Percentiles rank a stretch among this genome's conserved stretches.
Evolutionary conservation across 2,888 invertebrate genomes (phyloP).

Genomic region (Chironomus riparius): DNA sequence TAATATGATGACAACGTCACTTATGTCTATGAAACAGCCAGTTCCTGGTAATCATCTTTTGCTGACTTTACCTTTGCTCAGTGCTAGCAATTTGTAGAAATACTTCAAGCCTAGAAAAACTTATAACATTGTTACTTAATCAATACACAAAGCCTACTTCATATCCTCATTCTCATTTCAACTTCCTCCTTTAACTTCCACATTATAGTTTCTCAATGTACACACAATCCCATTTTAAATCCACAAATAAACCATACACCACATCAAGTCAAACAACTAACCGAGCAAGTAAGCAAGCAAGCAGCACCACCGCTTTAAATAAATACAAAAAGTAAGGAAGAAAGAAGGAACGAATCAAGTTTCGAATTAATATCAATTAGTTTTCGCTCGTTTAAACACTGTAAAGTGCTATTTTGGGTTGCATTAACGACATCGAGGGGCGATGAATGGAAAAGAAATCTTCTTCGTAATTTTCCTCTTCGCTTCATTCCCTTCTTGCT

Average conservation of each 20-base stretch:
- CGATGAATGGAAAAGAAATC: not conserved
- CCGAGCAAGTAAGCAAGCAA: not conserved
- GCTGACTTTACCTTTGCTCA: too few relatives aligned
- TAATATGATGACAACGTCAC: too few relatives aligned
- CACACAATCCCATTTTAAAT: not conserved
- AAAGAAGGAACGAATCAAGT: not conserved
- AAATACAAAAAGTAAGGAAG: not conserved
- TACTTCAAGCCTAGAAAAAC: too few relatives aligned
- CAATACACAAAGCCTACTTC: too few relatives aligned
- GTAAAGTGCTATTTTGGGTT: not conserved
- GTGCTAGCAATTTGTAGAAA: too few relatives aligned
- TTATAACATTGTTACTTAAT: too few relatives aligned
- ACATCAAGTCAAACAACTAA: not conserved
- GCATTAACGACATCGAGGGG: not conserved
- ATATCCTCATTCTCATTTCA: too few relatives aligned
- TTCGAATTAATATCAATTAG: slow-evolving; percentile 10
- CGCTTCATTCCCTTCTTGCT: too few relatives aligned
- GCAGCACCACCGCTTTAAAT: not conserved
- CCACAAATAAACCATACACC: not conserved
- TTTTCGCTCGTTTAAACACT: slow-evolving; percentile 2
- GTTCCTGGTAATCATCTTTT: too few relatives aligned
- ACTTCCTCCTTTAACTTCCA: too few relatives aligned
- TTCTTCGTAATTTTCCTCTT: not conserved
- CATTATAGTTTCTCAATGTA: not conserved
- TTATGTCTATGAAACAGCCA: too few relatives aligned